Base-by-base conservation (phyloP, 1,140 invertebrate genomes). In the Diorhabda elongata region DNA sequence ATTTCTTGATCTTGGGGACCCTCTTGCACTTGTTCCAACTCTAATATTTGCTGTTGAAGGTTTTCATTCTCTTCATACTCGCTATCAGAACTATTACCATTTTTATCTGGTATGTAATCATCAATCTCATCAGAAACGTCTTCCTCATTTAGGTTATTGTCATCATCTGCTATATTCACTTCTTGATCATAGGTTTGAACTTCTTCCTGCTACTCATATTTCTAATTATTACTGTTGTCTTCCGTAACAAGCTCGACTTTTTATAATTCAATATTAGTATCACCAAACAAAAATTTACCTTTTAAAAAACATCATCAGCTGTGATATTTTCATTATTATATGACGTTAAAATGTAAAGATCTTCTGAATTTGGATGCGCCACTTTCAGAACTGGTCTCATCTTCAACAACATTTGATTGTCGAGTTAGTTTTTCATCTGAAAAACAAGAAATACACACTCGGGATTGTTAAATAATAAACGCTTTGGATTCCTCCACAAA, bases 81-180 rank as follows among this genome's bases (percentile, higher is more conserved):
- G 26, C 26, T 26, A 26, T 26, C 26, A 26, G 26, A 26, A 26
- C 26, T 26, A 26, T 26, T 26, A 2, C 26, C 26, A 26, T 26
- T 26, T 26, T 26, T 26, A 26, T 26, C 26, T 26, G 26, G 26
- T 26, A 26, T 26, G 26, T 26, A 26, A 26, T 26, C 26, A 26
- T 26, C 26, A 26, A 26, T 26, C 26, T 57, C 11, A 57, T 57
- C 56, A 57, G 56, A 57, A 57, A 57, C 56, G 11, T 57, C 56
- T 5, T 57, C 56, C 56, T 57, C 56, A 57, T 57, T n/a, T n/a
- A 57, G 9, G 56, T 57, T 57, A 57, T 57, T 57, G 56, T 6
- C 56, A 57, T 57, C 56, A 57, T 5, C 56, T 57, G 56, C 56
- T 57, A 57, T 57, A 57, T 57, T 57, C 56, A 57, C 56, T 57